phyloP scores from a whole-genome alignment of 37 sponge, comb jelly and placozoan genomes.

The Petrosia ficiformis region DNA sequence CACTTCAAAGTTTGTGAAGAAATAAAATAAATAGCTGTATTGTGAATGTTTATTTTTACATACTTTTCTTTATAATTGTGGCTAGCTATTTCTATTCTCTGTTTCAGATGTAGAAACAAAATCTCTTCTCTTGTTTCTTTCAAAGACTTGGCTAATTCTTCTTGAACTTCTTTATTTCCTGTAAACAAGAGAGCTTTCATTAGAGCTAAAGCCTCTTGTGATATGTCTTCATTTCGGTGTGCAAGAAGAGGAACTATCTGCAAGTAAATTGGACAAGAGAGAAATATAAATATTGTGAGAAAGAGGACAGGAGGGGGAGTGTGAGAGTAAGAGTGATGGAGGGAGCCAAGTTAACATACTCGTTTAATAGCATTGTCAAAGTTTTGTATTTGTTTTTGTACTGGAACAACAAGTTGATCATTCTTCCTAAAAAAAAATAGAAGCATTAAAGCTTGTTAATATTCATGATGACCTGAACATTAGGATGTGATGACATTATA shows the following conservation, averaged over 20 bases:
- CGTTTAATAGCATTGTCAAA: slow-evolving; percentile 35
- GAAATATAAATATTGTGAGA: neutral
- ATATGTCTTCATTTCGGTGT: slow-evolving; percentile 53
- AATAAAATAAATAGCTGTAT: neutral
- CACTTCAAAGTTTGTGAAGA: neutral
- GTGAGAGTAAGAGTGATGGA: too few relatives aligned
- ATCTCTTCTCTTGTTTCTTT: slow-evolving; percentile 56
- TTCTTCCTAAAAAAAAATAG: neutral
- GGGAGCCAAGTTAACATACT: neutral
- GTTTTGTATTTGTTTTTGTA: slow-evolving; percentile 42
- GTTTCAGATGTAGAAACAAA: slow-evolving; percentile 51
- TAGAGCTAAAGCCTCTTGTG: slow-evolving; percentile 59
- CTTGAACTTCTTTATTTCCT: slow-evolving; percentile 58
- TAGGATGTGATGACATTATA: too few relatives aligned
- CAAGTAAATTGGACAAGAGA: neutral
- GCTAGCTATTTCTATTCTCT: slow-evolving; percentile 19
- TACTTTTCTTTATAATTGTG: slow-evolving; percentile 1
- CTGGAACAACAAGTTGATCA: slow-evolving; percentile 11
- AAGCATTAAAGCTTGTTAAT: neutral
- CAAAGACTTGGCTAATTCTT: slow-evolving; percentile 4
- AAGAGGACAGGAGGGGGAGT: neutral
- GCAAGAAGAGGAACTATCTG: slow-evolving; percentile 64
- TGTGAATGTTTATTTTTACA: neutral
- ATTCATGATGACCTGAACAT: too few relatives aligned
- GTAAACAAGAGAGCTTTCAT: slow-evolving; percentile 49